phyloP scores from a whole-genome alignment of 1,140 invertebrate species.

The Goniozus legneri region DNA sequence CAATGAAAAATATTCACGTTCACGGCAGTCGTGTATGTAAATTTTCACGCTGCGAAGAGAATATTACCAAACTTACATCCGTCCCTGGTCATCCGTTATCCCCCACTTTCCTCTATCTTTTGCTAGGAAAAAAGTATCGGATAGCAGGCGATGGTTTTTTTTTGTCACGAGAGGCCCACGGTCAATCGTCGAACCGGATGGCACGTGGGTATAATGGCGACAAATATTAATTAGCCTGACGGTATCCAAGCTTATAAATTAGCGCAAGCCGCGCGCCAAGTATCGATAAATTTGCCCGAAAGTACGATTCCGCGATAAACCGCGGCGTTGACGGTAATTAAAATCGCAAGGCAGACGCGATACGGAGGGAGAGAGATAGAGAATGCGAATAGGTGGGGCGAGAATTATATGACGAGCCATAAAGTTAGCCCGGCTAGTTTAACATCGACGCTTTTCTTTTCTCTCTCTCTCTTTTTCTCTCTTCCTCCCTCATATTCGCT shows the following conservation, averaged over 20 bases:
- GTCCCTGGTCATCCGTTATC: no score
- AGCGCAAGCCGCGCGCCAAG: slow-evolving; percentile 18
- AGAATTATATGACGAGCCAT: slow-evolving; percentile 21
- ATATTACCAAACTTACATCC: no score
- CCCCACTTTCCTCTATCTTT: no score
- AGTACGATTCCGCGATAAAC: slow-evolving; percentile 47
- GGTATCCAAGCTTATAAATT: slow-evolving; percentile 33
- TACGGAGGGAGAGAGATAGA: slow-evolving; percentile 2
- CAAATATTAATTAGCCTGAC: slow-evolving; percentile 49
- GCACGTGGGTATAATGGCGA: slow-evolving; percentile 40
- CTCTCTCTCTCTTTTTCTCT: not conserved
- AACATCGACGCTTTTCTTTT: not conserved
- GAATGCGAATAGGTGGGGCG: slow-evolving; percentile 15
- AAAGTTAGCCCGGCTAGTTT: no score
- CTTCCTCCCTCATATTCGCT: slow-evolving; percentile 1
- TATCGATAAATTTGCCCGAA: slow-evolving; percentile 45
- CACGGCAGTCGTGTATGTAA: no score
- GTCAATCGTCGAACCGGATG: no score
- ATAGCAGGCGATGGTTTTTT: no score
- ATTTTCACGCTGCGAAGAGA: no score
- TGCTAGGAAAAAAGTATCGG: no score
- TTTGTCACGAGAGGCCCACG: no score
- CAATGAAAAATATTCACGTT: no score
- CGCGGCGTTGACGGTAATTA: slow-evolving; percentile 26
- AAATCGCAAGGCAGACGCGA: slow-evolving; percentile 18